These are phyloP conservation scores for Anthoscopus minutus DNA, from an alignment of 2,113 vertebrate species.

Conservation along the genomic window DNA sequence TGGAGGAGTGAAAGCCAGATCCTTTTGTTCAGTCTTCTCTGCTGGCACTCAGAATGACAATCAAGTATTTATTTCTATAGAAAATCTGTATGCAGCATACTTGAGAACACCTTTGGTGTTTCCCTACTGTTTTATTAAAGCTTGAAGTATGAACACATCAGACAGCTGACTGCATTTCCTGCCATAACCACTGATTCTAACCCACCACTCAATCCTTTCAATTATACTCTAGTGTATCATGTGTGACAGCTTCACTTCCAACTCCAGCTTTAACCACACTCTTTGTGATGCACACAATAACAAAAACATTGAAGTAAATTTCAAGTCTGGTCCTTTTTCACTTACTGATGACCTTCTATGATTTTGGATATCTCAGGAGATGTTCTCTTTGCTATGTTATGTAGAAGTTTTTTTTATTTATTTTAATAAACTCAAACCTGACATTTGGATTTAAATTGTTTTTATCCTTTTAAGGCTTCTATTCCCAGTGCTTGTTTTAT, in stretches of 20 bases:
- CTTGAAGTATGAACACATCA: neutral
- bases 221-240: neutral
- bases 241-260: neutral
- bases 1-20: neutral
- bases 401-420: neutral
- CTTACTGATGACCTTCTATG: neutral
- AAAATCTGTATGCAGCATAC: neutral
- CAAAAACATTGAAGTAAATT: neutral
- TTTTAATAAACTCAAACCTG: neutral
- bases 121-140: neutral
- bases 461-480: neutral
- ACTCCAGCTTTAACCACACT: neutral
- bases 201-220: neutral
- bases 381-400: neutral
- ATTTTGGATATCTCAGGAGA: neutral
- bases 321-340: neutral
- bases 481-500: neutral
- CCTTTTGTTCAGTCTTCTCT: neutral
- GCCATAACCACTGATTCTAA: neutral
- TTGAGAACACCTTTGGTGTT: neutral
- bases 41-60: neutral
- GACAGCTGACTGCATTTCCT: neutral
- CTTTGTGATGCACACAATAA: neutral
- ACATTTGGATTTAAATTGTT: neutral
- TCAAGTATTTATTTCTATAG: neutral